Conservation (phyloP, 1,140 invertebrate genomes). For the Heterodera carotae region DNA sequence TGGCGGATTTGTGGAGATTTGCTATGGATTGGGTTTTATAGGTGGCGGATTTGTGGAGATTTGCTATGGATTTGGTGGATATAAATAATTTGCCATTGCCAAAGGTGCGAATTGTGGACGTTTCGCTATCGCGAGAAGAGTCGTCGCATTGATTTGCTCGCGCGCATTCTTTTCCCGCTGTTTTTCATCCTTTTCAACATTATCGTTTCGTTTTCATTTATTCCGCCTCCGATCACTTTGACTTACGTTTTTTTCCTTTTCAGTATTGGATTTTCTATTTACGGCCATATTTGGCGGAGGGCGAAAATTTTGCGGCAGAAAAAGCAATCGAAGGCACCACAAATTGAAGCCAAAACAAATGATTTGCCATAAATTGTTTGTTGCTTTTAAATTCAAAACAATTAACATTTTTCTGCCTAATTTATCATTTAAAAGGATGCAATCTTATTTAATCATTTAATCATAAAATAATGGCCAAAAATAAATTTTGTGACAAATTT, state of each 20-base stretch:
- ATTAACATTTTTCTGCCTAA: no score
- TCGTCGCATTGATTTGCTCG: slow-evolving; percentile 59
- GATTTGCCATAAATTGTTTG: no score
- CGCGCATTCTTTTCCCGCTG: slow-evolving; percentile 58
- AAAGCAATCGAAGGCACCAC: not conserved
- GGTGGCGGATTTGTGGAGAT: slow-evolving; percentile 9
- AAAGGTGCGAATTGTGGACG: slow-evolving; percentile 47
- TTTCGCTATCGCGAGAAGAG: slow-evolving; percentile 59
- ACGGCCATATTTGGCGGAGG: slow-evolving; percentile 54
- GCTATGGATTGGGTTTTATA: not conserved
- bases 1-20: slow-evolving; percentile 13
- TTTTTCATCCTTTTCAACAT: slow-evolving; percentile 60
- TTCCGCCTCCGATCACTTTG: slow-evolving; percentile 2
- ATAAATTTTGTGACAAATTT: no score
- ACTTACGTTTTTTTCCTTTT: slow-evolving; percentile 31
- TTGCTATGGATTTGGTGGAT: no score
- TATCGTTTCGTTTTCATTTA: slow-evolving; percentile 42
- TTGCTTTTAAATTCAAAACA: no score
- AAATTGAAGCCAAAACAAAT: not conserved
- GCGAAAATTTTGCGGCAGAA: not conserved
- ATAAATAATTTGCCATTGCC: not conserved
- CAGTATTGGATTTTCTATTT: slow-evolving; percentile 60
- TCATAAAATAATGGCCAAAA: no score
- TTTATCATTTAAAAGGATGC: no score
- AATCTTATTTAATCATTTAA: no score